Percentiles rank a stretch among this genome's conserved stretches.
Conservation (phyloP, 1,140 invertebrate genomes). For the Drosophila busckii region DNA sequence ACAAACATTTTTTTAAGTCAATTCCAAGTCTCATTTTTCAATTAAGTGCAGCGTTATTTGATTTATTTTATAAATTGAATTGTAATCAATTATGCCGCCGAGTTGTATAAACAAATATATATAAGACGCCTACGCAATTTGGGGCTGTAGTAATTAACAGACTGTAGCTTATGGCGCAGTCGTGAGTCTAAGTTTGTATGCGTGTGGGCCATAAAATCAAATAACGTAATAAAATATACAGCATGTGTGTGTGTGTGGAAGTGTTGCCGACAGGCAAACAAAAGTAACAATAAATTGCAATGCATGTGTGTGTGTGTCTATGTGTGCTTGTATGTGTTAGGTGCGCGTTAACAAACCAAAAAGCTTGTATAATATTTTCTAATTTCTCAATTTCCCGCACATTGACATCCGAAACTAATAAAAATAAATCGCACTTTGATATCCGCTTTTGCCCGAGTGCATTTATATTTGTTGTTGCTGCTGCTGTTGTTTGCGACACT, state of each 20-base stretch:
- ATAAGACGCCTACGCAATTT: too few relatives aligned
- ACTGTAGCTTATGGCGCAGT: slow-evolving; percentile 4
- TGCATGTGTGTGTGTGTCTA: not conserved
- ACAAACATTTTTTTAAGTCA: too few relatives aligned
- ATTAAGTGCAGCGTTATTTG: too few relatives aligned
- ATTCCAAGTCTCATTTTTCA: too few relatives aligned
- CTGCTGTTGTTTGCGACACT: not conserved
- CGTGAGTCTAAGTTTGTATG: slow-evolving; percentile 20
- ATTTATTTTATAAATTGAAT: too few relatives aligned
- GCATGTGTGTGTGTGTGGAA: too few relatives aligned
- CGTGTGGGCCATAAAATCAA: slow-evolving; percentile 34
- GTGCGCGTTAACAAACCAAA: slow-evolving; percentile 62
- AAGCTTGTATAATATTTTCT: slow-evolving; percentile 75
- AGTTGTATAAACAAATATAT: too few relatives aligned
- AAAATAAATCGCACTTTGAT: slow-evolving; percentile 77
- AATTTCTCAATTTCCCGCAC: slow-evolving; percentile 77
- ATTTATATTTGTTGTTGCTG: slow-evolving; percentile 22
- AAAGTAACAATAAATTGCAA: slow-evolving; percentile 47
- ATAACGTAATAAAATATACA: slow-evolving; percentile 43
- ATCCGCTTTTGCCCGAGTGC: slow-evolving; percentile 59
- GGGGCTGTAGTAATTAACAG: too few relatives aligned
- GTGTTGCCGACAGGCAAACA: slow-evolving; percentile 23
- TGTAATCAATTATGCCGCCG: too few relatives aligned
- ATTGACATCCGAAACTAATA: slow-evolving; percentile 77
- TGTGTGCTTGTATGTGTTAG: slow-evolving; percentile 27